These are phyloP conservation scores for Caenorhabditis briggsae DNA, from an alignment of 1,140 invertebrate species.

Conservation along the genomic window DNA sequence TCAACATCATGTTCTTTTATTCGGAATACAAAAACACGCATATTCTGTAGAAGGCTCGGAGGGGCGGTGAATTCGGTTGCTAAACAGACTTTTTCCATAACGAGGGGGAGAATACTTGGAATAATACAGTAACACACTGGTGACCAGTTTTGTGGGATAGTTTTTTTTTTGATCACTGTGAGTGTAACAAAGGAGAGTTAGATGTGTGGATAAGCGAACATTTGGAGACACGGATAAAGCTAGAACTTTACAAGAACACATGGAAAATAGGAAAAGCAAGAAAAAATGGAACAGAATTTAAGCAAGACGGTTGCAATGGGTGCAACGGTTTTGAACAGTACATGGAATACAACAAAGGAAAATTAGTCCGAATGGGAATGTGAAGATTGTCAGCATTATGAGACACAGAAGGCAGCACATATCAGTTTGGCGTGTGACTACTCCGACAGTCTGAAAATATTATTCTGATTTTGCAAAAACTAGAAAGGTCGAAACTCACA, in stretches of 20 bases:
- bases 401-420: slow-evolving; percentile 73
- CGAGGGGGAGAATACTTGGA: not conserved
- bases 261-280: not conserved
- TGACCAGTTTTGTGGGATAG: slow-evolving; percentile 10
- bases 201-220: not conserved
- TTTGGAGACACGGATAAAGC: not conserved
- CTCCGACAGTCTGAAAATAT: slow-evolving; percentile 40
- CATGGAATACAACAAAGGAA: slow-evolving; percentile 74
- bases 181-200: not conserved
- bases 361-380: slow-evolving; percentile 74
- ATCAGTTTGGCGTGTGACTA: slow-evolving; percentile 69
- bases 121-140: slow-evolving; percentile 1
- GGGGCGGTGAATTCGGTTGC: slow-evolving; percentile 9
- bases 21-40: not conserved
- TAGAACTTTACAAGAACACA: not conserved
- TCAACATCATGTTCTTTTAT: no score
- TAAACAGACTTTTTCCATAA: slow-evolving; percentile 16
- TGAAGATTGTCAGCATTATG: slow-evolving; percentile 74
- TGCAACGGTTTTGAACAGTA: slow-evolving; percentile 60
- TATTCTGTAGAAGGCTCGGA: slow-evolving; percentile 13
- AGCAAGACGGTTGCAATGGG: slow-evolving; percentile 14
- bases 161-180: not conserved
- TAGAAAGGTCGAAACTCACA: slow-evolving; percentile 22
- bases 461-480: no score
- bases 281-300: slow-evolving; percentile 4